These are phyloP conservation scores for Psilopsiagon aurifrons DNA, from an alignment of 2,113 vertebrate species.

Conservation along the genomic window DNA sequence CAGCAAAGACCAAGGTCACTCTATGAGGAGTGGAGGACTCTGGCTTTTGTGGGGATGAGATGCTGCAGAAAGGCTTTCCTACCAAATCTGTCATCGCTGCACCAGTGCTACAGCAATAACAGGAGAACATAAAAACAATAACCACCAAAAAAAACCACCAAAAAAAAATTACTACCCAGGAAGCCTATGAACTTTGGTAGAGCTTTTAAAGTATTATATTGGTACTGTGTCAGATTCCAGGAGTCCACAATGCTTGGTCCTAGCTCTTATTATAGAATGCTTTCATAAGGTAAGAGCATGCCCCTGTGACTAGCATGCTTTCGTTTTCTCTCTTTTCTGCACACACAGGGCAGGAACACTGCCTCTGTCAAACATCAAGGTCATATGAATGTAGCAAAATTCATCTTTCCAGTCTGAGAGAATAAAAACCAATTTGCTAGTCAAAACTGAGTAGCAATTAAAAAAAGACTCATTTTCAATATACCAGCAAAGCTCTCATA, in stretches of 20 bases:
- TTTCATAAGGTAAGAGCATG: neutral
- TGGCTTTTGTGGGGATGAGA: neutral
- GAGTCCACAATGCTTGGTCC: neutral
- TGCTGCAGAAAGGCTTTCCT: neutral
- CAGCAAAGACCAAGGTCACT: neutral
- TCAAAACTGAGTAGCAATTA: neutral
- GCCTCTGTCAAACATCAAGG: neutral
- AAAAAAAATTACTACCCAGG: neutral
- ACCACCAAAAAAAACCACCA: neutral
- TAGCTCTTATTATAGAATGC: neutral
- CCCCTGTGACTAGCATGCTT: neutral
- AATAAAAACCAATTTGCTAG: neutral
- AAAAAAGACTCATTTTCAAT: neutral
- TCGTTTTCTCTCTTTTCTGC: neutral
- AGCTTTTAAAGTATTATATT: neutral
- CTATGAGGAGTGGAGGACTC: neutral
- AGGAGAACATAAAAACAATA: neutral
- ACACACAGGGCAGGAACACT: neutral
- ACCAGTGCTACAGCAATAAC: neutral
- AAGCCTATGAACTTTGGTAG: neutral
- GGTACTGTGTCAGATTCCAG: neutral
- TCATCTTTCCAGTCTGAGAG: neutral
- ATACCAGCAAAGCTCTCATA: neutral
- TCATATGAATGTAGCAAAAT: neutral
- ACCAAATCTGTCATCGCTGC: neutral